Evolutionary conservation across 2,797 vertebrate genomes (phyloP).

Genomic region (Myotis myotis): DNA sequence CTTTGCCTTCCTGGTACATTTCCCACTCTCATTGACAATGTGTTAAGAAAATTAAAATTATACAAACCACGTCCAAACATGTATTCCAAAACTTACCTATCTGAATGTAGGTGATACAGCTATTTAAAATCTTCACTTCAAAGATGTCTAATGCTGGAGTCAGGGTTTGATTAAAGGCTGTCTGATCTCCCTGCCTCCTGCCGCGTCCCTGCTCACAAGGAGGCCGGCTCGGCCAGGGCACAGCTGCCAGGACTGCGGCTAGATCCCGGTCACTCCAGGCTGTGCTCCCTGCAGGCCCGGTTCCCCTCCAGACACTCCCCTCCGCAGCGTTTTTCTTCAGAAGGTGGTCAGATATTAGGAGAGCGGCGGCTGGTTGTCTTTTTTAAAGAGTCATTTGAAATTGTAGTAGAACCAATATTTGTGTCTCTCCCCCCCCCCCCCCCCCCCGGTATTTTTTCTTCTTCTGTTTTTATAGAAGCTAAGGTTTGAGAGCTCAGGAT

Average conservation of each 20-base stretch:
- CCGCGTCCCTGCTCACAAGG: rapidly evolving
- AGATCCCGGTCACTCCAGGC: neutral
- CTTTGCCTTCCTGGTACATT: neutral
- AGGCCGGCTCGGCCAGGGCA: neutral
- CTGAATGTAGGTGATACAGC: neutral
- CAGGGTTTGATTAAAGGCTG: neutral
- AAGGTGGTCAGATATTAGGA: neutral
- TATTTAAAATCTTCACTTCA: neutral
- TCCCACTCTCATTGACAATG: neutral
- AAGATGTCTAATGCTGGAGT: neutral
- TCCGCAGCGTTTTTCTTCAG: neutral
- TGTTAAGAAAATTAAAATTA: neutral
- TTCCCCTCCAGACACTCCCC: neutral
- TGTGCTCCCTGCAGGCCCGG: neutral
- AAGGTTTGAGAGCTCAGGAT: conserved; percentile 57
- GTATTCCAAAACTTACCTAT: neutral
- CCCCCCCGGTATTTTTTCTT: neutral
- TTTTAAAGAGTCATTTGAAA: conserved; percentile 11
- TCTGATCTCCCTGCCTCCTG: neutral
- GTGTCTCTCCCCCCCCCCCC: neutral
- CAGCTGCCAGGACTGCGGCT: neutral
- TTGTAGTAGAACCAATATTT: neutral
- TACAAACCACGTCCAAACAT: neutral
- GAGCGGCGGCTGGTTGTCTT: neutral
- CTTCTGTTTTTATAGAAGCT: conserved; percentile 74